Base-by-base conservation (phyloP, 2,113 vertebrate species). In the Heterotilapia buettikoferi region DNA sequence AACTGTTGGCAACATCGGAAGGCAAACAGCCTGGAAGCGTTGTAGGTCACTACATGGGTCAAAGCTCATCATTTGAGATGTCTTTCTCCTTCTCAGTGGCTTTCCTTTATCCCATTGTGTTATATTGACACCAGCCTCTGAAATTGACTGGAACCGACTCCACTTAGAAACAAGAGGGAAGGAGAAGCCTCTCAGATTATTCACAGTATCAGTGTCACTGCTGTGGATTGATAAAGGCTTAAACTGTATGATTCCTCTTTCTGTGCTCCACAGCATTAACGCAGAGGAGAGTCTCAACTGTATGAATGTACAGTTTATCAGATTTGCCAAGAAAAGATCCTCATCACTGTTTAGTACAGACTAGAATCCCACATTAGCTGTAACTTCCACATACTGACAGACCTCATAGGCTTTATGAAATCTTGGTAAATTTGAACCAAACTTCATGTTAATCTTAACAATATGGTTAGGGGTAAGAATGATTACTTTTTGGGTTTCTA, bases 241-340 rank as follows among this genome's bases (percentile, higher is more conserved):
- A 87, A 90, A 47, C 52, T 92, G 90, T 88, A 84, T 47, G 76
- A 82, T 90, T 85, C 33, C 83, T 61, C 89, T 90, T 87, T 71
- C 56, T 91, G 85, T 88, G n/a, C 87, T 87, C 82, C 16, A n/a
- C 82, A 63, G 83, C 73, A 83, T 90, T 86, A 47, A 54, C 63
- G 82, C 76, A 81, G 88, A 87, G 88, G 85, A 92, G 87, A 93
- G 40, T 86, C 7, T 19, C 84, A 88, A 89, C 88, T 92, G 92
- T 94, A 88, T 90, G 92, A 95, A 93, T 94, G 93, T 95, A 93
- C 89, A 93, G 93, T 85, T 66, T 26, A 54, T 89, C 86, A 92
- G 81, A 92, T 91, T 88, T 92, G 90, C 90, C 89, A 91, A 92
- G 88, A 89, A 59, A 71, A 66, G 81, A 81, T 82, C 83, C 45